Conservation (phyloP, 2,888 invertebrate genomes). For the Agriopis marginaria region DNA sequence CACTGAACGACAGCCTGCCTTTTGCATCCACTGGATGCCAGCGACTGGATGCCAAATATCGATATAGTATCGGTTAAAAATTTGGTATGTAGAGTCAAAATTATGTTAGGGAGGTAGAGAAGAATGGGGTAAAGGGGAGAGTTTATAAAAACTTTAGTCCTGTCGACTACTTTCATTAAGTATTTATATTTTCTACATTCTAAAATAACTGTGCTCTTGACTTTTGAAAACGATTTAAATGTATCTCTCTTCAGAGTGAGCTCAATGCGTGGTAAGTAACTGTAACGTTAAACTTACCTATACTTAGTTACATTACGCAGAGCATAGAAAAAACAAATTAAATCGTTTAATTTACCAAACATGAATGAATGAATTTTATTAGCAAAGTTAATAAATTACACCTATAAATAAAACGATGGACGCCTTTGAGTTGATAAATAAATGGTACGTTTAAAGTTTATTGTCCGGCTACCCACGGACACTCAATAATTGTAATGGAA, state of each 20-base stretch:
- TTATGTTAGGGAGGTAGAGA: no score
- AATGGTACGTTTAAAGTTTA: slow-evolving; percentile 44
- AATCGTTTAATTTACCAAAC: slow-evolving; percentile 25
- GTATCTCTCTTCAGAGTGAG: neutral
- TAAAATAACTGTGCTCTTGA: neutral
- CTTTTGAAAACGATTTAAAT: neutral
- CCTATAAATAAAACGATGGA: slow-evolving; percentile 39
- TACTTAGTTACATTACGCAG: neutral
- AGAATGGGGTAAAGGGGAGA: no score
- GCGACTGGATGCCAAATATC: no score
- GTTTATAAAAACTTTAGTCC: no score
- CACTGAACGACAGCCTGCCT: no score
- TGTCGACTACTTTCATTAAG: no score
- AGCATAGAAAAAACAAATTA: slow-evolving; percentile 20
- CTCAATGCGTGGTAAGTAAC: no score
- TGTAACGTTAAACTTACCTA: no score
- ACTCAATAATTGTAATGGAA: slow-evolving; percentile 49
- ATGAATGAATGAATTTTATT: slow-evolving; percentile 31
- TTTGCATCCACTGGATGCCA: no score
- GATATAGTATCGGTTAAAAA: no score
- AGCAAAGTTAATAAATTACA: slow-evolving; percentile 37
- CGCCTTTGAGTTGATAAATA: slow-evolving; percentile 40
- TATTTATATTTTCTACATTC: no score
- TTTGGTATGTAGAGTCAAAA: no score
- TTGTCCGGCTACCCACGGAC: slow-evolving; percentile 45